Percentiles rank a stretch among this genome's conserved stretches.
These are phyloP conservation scores for Pterocles gutturalis DNA, from an alignment of 2,113 vertebrate genomes.

Conservation along the genomic window DNA sequence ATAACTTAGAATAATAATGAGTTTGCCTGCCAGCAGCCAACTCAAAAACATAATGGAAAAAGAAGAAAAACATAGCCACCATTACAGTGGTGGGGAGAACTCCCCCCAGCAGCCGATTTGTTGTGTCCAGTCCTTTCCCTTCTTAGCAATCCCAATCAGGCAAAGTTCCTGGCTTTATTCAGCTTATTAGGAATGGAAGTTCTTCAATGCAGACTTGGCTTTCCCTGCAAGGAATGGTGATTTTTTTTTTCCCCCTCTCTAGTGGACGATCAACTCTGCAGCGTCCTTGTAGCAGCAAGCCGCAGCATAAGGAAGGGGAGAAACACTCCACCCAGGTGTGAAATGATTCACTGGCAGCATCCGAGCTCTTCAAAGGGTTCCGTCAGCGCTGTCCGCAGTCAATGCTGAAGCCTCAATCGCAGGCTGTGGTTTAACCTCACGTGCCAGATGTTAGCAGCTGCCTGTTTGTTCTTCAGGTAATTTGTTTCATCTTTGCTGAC, in stretches of 20 bases:
- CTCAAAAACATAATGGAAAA: conserved; percentile 68
- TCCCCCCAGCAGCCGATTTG: neutral
- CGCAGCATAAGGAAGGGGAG: conserved; percentile 6
- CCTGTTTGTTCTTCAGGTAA: conserved; percentile 38
- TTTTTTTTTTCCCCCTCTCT: neutral
- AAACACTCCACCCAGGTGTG: conserved; percentile 66
- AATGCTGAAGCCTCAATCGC: conserved; percentile 27
- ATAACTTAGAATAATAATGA: conserved; percentile 73
- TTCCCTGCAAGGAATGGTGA: neutral
- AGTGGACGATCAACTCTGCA: neutral
- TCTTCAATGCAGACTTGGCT: neutral
- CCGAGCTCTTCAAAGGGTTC: conserved; percentile 58
- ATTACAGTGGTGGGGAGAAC: neutral
- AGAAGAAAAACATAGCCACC: neutral
- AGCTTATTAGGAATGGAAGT: neutral
- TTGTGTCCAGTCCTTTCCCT: neutral
- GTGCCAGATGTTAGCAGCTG: conserved; percentile 40
- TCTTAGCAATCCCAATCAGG: neutral
- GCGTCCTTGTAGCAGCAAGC: conserved; percentile 23
- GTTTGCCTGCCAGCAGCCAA: conserved; percentile 93
- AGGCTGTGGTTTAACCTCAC: conserved; percentile 51
- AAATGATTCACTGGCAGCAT: conserved; percentile 71
- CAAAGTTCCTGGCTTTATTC: neutral
- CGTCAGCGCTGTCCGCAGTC: conserved; percentile 43
- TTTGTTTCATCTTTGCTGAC: conserved; percentile 48